Conservation (phyloP, 2,797 vertebrate genomes). For the Eulemur rubriventer region DNA sequence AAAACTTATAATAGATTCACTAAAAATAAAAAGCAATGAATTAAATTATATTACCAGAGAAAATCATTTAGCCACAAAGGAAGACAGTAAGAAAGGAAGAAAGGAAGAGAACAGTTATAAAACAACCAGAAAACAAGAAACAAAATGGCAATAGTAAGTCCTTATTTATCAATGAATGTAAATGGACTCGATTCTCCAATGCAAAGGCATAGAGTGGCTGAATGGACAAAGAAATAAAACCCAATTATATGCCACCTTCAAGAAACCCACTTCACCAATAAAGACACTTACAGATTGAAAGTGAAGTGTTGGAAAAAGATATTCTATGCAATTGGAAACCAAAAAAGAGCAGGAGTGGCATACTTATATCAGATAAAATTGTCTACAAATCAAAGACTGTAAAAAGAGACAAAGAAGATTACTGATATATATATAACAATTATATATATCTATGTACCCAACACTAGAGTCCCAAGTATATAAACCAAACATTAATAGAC, state of each 20-base stretch:
- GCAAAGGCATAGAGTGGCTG: background rate
- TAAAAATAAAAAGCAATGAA: background rate
- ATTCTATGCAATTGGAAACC: background rate
- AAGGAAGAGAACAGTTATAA: background rate
- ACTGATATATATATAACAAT: background rate
- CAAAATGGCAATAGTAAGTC: background rate
- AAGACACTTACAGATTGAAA: background rate
- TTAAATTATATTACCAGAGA: background rate
- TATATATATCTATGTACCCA: background rate
- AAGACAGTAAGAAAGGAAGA: background rate
- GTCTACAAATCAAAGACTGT: background rate
- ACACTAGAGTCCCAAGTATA: background rate
- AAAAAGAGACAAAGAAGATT: background rate
- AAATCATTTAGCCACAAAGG: background rate
- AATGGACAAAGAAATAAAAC: background rate
- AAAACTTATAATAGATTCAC: background rate
- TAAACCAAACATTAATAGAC: background rate
- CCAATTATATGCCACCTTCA: background rate
- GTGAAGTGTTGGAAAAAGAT: background rate
- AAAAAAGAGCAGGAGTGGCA: background rate
- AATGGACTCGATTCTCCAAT: background rate
- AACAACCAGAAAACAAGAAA: background rate
- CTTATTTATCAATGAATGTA: background rate
- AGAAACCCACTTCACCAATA: background rate
- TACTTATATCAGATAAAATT: background rate